phyloP scores from a whole-genome alignment of 2,888 invertebrate species.

The Metacarcinus magister region DNA sequence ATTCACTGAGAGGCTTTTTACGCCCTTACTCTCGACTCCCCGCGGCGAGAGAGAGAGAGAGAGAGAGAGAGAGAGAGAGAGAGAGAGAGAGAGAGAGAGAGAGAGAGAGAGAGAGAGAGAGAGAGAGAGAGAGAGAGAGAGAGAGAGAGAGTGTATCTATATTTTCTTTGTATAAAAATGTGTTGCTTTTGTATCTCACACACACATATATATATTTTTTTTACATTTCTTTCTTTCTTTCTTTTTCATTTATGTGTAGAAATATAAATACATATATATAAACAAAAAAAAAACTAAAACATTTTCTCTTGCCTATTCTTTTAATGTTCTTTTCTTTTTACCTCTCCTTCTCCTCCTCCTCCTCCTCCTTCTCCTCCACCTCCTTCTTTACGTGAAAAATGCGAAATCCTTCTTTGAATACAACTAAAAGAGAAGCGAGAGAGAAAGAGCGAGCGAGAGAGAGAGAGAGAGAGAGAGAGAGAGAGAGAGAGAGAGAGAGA shows the following conservation, averaged over 20 bases:
- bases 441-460: too few relatives aligned
- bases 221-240: not conserved
- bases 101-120: not conserved
- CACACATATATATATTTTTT: not conserved
- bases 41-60: conserved; percentile 37
- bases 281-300: too few relatives aligned
- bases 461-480: too few relatives aligned
- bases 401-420: not conserved
- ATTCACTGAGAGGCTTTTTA: not conserved
- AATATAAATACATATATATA: not conserved
- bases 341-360: not conserved
- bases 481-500: too few relatives aligned
- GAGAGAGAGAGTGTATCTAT: conserved; percentile 19
- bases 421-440: not conserved
- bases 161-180: conserved; percentile 5
- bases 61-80: conserved; percentile 42
- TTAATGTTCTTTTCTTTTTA: not conserved
- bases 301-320: not conserved
- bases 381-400: not conserved
- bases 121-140: conserved; percentile 61
- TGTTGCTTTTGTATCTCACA: not conserved
- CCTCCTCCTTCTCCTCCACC: not conserved
- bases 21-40: not conserved
- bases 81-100: conserved; percentile 30
- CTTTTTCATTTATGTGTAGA: not conserved